Percentiles rank a stretch among this genome's conserved stretches.
phyloP scores from a whole-genome alignment of 2,888 invertebrate genomes.

The Melinaea menophilus region DNA sequence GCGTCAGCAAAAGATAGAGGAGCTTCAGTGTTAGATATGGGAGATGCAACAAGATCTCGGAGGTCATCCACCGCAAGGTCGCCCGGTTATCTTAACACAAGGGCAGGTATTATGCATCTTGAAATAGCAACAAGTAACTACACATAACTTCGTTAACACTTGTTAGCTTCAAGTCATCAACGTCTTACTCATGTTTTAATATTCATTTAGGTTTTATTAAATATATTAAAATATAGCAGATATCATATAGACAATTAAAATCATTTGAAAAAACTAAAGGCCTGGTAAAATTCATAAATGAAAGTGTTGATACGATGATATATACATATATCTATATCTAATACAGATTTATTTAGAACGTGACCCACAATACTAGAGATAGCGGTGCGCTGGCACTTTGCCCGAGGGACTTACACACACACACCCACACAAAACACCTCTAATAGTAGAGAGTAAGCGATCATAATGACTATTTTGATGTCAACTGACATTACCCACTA shows the following conservation, averaged over 20 bases:
- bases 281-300: too few relatives aligned
- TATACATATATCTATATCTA: too few relatives aligned
- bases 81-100: conserved; percentile 39
- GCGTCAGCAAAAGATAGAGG: conserved; percentile 14
- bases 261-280: too few relatives aligned
- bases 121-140: conserved; percentile 31
- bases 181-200: not conserved
- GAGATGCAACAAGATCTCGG: conserved; percentile 37
- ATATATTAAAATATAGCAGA: too few relatives aligned
- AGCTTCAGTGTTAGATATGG: conserved; percentile 29
- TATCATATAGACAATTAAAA: too few relatives aligned
- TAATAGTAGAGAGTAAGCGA: too few relatives aligned
- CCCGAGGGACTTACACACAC: not conserved
- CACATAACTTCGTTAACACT: conserved; percentile 19
- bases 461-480: too few relatives aligned
- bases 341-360: not conserved
- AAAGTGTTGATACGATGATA: too few relatives aligned
- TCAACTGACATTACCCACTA: too few relatives aligned
- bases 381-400: conserved; percentile 2
- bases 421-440: too few relatives aligned
- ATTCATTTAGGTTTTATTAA: not conserved
- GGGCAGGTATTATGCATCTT: conserved; percentile 35
- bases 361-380: conserved; percentile 2
- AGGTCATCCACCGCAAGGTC: conserved; percentile 54
- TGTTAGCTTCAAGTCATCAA: conserved; percentile 7